phyloP scores from a whole-genome alignment of 2,797 vertebrate species.

The Poeciliopsis infans region DNA sequence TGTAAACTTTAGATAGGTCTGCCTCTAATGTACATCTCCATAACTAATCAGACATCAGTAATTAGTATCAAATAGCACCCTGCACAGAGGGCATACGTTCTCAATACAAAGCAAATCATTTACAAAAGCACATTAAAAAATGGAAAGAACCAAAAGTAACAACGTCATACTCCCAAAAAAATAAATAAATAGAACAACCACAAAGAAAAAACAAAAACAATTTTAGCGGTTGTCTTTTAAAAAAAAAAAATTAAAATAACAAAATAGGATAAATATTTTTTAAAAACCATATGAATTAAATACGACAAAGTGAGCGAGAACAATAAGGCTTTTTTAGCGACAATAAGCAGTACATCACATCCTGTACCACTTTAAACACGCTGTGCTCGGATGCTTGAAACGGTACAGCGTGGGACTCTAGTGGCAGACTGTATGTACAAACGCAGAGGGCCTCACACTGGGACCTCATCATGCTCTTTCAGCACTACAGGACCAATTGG shows the following conservation, averaged over 20 bases:
- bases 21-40: slow-evolving; percentile 75
- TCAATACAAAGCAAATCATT: slow-evolving; percentile 74
- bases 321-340: slow-evolving; percentile 83
- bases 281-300: slow-evolving; percentile 78
- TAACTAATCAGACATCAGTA: slow-evolving; percentile 78
- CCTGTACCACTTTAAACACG: slow-evolving; percentile 72
- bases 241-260: slow-evolving; percentile 70
- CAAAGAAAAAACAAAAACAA: slow-evolving; percentile 75
- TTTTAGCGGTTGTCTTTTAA: slow-evolving; percentile 36
- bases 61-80: slow-evolving; percentile 81
- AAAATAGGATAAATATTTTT: slow-evolving; percentile 81
- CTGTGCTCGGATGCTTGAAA: slow-evolving; percentile 78
- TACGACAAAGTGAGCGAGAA: slow-evolving; percentile 79
- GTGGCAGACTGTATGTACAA: slow-evolving; percentile 79
- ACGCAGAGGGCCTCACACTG: slow-evolving; percentile 54
- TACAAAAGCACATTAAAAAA: slow-evolving; percentile 73
- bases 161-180: slow-evolving; percentile 71
- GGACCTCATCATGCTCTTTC: slow-evolving; percentile 66
- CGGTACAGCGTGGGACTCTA: slow-evolving; percentile 71
- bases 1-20: slow-evolving; percentile 74
- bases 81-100: slow-evolving; percentile 74
- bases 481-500: slow-evolving; percentile 59
- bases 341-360: slow-evolving; percentile 78
- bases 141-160: slow-evolving; percentile 72
- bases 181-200: slow-evolving; percentile 73